A percentile compares a stretch with the other conserved stretches of the same genome.
phyloP scores from a whole-genome alignment of 1,140 invertebrate species.

The Leptinotarsa texana region DNA sequence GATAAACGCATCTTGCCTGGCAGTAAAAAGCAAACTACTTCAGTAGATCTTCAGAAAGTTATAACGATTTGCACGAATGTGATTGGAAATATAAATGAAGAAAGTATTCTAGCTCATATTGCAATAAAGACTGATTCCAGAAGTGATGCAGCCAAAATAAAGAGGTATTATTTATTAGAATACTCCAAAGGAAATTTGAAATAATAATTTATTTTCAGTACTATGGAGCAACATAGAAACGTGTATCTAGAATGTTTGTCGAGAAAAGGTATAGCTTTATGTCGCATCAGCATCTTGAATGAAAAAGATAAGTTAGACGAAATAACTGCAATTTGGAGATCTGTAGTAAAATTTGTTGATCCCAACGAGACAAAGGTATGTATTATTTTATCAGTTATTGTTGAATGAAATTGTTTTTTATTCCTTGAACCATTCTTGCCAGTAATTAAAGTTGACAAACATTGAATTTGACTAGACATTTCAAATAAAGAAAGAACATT shows the following conservation, averaged over 20 bases:
- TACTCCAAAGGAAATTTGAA: background rate
- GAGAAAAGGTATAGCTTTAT: conserved; percentile 74
- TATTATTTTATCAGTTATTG: conserved; percentile 4
- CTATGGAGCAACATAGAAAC: conserved; percentile 81
- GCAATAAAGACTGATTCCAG: conserved; percentile 80
- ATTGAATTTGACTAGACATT: no score
- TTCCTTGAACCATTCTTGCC: no score
- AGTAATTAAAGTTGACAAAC: no score
- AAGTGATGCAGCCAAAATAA: conserved; percentile 77
- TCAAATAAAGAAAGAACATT: no score
- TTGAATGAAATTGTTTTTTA: background rate
- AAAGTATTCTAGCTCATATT: conserved; percentile 59
- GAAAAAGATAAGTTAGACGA: conserved; percentile 56
- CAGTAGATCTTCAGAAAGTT: conserved; percentile 50
- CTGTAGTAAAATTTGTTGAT: conserved; percentile 80
- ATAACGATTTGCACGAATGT: conserved; percentile 68
- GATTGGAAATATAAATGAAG: conserved; percentile 73
- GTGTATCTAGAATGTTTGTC: conserved; percentile 77
- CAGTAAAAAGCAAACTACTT: conserved; percentile 24
- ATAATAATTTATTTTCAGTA: conserved; percentile 56
- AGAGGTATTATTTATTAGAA: conserved; percentile 59
- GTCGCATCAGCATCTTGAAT: conserved; percentile 63
- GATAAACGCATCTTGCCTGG: conserved; percentile 56
- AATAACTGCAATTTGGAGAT: conserved; percentile 60
- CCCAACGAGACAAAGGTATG: conserved; percentile 75